A percentile compares a stretch with the other conserved stretches of the same genome.
These are phyloP conservation scores for Matsumyia berberina DNA, from an alignment of 2,888 invertebrate genomes.

Conservation along the genomic window DNA sequence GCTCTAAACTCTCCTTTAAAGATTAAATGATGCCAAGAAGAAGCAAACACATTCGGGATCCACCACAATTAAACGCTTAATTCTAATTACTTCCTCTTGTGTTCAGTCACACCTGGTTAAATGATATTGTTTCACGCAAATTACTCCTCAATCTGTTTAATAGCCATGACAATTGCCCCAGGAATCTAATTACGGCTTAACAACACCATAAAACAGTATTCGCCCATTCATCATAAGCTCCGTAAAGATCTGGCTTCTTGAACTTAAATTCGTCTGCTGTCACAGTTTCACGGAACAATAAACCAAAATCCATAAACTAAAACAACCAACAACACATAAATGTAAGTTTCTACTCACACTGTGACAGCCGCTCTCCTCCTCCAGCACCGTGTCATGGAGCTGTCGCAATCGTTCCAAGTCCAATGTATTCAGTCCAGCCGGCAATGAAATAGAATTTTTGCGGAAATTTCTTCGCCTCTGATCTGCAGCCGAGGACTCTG, in stretches of 20 bases:
- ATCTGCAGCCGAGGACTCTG: constrained; percentile 89
- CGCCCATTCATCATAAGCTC: constrained; percentile 2
- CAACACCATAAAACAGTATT: constrained; percentile 17
- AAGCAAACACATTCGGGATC: no score
- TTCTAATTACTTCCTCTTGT: not conserved
- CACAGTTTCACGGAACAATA: not conserved
- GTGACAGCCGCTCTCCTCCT: constrained; percentile 79
- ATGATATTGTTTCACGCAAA: not conserved
- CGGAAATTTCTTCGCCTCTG: constrained; percentile 83
- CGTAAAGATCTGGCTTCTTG: constrained; percentile 3
- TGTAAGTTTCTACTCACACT: constrained; percentile 80
- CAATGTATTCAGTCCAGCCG: constrained; percentile 88
- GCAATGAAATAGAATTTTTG: constrained; percentile 91
- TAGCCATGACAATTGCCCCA: not conserved
- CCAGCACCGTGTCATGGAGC: constrained; percentile 80
- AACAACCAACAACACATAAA: not conserved
- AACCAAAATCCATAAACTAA: not conserved
- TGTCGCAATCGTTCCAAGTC: constrained; percentile 86
- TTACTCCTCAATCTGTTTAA: not conserved
- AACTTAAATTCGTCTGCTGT: constrained; percentile 5
- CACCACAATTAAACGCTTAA: no score
- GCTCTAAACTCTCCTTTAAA: no score
- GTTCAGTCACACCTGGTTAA: constrained; percentile 2
- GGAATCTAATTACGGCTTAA: not conserved
- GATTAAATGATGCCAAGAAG: no score